phyloP scores from a whole-genome alignment of 1,140 invertebrate genomes.

The Drosophila ercepeae region DNA sequence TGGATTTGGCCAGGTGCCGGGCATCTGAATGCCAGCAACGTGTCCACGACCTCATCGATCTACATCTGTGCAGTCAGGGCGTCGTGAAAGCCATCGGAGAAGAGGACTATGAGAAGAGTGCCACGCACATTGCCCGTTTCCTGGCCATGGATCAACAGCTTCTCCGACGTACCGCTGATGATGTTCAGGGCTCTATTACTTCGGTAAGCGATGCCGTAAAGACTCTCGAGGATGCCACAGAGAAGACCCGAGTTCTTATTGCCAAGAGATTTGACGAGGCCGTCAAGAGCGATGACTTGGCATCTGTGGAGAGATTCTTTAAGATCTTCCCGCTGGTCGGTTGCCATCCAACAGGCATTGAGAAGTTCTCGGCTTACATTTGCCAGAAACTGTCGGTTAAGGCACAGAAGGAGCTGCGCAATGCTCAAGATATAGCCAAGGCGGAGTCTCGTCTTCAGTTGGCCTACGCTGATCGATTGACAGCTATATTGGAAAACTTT shows the following conservation, averaged over 20 bases:
- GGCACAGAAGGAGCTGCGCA: slow-evolving; percentile 89
- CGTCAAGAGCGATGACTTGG: slow-evolving; percentile 93
- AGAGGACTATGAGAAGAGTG: slow-evolving; percentile 96
- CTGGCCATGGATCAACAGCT: slow-evolving; percentile 97
- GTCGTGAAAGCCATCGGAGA: slow-evolving; percentile 95
- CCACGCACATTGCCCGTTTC: slow-evolving; percentile 97
- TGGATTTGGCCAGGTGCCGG: slow-evolving; percentile 96
- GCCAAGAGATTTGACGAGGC: slow-evolving; percentile 96
- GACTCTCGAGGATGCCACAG: slow-evolving; percentile 93
- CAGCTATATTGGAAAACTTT: slow-evolving; percentile 94
- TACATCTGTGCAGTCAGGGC: slow-evolving; percentile 97
- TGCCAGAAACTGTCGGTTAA: slow-evolving; percentile 91
- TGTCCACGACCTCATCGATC: slow-evolving; percentile 97
- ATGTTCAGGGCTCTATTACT: slow-evolving; percentile 86
- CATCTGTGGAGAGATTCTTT: slow-evolving; percentile 98
- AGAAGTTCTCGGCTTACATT: slow-evolving; percentile 96
- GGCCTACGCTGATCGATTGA: slow-evolving; percentile 93
- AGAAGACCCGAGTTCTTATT: slow-evolving; percentile 87
- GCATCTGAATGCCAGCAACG: slow-evolving; percentile 97
- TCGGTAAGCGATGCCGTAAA: slow-evolving; percentile 86
- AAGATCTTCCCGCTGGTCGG: slow-evolving; percentile 98
- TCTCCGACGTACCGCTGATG: slow-evolving; percentile 90
- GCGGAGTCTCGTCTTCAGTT: slow-evolving; percentile 90
- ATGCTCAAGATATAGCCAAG: slow-evolving; percentile 86
- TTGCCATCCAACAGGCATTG: slow-evolving; percentile 95